phyloP scores from a whole-genome alignment of 2,113 vertebrate species.

The Leuciscus idus region DNA sequence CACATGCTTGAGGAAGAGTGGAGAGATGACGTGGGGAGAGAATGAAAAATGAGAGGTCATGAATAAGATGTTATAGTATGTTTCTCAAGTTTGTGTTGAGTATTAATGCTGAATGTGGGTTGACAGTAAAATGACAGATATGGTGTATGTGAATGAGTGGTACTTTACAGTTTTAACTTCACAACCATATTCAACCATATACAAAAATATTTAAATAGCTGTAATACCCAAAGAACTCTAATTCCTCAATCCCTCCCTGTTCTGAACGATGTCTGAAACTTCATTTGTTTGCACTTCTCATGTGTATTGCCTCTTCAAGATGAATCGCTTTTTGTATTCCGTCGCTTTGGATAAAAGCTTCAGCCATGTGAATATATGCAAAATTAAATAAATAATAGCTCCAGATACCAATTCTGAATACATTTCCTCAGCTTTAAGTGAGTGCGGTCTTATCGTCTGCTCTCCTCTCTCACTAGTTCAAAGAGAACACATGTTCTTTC shows the following conservation, averaged over 20 bases:
- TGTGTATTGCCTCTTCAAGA: too few relatives aligned
- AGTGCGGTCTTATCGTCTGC: neutral
- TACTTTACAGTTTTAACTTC: neutral
- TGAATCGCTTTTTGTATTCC: too few relatives aligned
- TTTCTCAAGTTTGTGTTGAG: neutral
- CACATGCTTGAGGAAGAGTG: conserved; percentile 70
- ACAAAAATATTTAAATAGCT: too few relatives aligned
- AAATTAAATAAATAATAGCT: too few relatives aligned
- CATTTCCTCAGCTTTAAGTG: neutral
- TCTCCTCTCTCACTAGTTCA: conserved; percentile 2
- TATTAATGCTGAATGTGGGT: neutral
- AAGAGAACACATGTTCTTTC: conserved; percentile 10
- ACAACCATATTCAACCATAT: too few relatives aligned
- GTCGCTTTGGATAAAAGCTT: too few relatives aligned
- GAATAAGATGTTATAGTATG: neutral
- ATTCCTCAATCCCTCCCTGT: too few relatives aligned
- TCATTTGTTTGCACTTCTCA: too few relatives aligned
- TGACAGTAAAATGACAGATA: neutral
- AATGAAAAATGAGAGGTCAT: neutral
- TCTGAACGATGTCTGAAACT: too few relatives aligned
- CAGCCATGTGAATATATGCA: too few relatives aligned
- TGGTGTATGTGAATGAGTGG: neutral
- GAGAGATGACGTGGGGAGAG: conserved; percentile 51
- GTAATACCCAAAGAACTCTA: too few relatives aligned
- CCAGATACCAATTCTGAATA: neutral